A percentile compares a stretch with the other conserved stretches of the same genome.
Evolutionary conservation across 2,888 invertebrate species (phyloP).

Genomic region (Erynnis tages): DNA sequence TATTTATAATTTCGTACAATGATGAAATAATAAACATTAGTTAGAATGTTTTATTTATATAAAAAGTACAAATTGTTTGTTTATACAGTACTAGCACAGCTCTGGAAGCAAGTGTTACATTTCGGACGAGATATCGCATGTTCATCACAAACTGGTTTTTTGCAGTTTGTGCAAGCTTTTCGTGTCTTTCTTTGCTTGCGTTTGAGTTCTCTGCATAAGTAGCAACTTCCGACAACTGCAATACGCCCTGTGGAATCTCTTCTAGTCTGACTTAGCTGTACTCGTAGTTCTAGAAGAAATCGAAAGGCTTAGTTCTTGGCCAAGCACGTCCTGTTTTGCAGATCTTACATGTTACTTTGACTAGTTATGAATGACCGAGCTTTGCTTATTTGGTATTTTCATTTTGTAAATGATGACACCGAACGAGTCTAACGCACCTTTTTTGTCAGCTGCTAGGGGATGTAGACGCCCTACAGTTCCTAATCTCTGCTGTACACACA

Average conservation of each 20-base stretch:
- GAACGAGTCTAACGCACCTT: too few relatives aligned
- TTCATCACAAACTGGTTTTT: conserved; percentile 28
- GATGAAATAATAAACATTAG: conserved; percentile 12
- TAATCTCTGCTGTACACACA: too few relatives aligned
- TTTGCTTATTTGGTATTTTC: too few relatives aligned
- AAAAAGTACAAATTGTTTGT: neutral
- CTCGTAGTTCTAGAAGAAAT: conserved; percentile 13
- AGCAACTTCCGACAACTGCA: conserved; percentile 24
- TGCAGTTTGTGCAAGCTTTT: conserved; percentile 22
- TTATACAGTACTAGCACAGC: conserved; percentile 2
- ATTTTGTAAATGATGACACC: too few relatives aligned
- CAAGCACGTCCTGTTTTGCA: too few relatives aligned
- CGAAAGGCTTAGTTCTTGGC: conserved; percentile 22
- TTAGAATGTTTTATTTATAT: conserved; percentile 17
- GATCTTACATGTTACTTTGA: too few relatives aligned
- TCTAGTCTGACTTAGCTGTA: conserved; percentile 23
- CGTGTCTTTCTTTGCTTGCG: conserved; percentile 17
- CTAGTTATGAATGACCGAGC: too few relatives aligned
- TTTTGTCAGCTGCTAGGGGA: too few relatives aligned
- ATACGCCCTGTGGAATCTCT: conserved; percentile 25
- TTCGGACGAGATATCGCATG: conserved; percentile 24
- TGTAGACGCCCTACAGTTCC: too few relatives aligned
- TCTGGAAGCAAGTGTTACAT: conserved; percentile 9
- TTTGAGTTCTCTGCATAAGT: conserved; percentile 26
- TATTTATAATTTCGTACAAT: neutral